Evolutionary conservation across 1,140 invertebrate genomes (phyloP), one percentile per base, ranked within the genome.

Genomic region (Pantala flavescens): DNA sequence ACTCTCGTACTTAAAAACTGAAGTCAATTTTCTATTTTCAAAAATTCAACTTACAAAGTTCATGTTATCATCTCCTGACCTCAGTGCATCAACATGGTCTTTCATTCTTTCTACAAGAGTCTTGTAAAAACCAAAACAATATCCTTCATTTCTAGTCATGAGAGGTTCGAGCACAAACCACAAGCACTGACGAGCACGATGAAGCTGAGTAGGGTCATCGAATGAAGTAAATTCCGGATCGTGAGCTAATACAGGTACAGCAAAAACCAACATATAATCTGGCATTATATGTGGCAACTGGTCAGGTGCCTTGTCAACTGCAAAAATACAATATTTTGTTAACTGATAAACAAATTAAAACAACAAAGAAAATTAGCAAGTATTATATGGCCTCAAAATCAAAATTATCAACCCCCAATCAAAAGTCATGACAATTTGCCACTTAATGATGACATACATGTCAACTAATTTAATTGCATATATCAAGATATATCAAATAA

Each of bases 111-210:
- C 95, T 71, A 98, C 88, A 21, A 98, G 87, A 79, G 90, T 91
- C 87, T 96, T 95, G 81, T 97, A 98, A 84, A 98, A 98, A n/a
- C 93, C 90, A 83, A 94, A 96, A 80, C 93, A 97, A 82, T 97
- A 98, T 79, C 92, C 92, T 79, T 98, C 96, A 79, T 94, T 96
- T 81, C 95, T 95, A 0, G 89, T 90, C 76, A 98, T 95, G 1
- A 98, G 85, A 9, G 96, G 95, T 82, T 98, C 97, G 77, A 98
- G 83, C 71, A 98, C 89, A 80, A 97, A 97, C 90, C 93, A 96
- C 12, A 98, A 84, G 83, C 96, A 98, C 79, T 92, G 88, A 79
- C 91, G 90, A 77, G 94, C 88, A 42, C 88, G 84, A 82, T 90
- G 90, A 21, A 96, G 85, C 78, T 95, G 90, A 14, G 86, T 84